phyloP scores from a whole-genome alignment of 2,888 invertebrate species.

The Conus canariensis region DNA sequence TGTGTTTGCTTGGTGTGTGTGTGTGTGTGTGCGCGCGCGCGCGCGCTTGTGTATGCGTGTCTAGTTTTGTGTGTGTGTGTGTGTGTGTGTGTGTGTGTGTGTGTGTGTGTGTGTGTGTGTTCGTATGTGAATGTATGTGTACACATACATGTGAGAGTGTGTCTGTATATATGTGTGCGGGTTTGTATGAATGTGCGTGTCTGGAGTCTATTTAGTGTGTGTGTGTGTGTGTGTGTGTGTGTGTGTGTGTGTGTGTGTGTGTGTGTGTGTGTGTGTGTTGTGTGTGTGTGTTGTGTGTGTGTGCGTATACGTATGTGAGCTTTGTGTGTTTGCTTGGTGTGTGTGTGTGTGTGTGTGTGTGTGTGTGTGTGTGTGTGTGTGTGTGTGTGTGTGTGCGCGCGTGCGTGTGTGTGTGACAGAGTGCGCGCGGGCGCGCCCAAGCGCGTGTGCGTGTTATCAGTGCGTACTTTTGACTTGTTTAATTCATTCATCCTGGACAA shows the following conservation, averaged over 20 bases:
- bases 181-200: too few species aligned
- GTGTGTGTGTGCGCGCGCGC: constrained; percentile 10
- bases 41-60: constrained; percentile 8
- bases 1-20: neutral
- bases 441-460: neutral
- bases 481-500: too few species aligned
- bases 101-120: constrained; percentile 15
- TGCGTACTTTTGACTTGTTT: too few species aligned
- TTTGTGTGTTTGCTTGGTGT: neutral
- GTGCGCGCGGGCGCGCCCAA: neutral
- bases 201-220: neutral
- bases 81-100: constrained; percentile 26
- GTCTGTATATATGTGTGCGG: neutral
- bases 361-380: constrained; percentile 7
- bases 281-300: constrained; percentile 28
- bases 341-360: constrained; percentile 24
- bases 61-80: constrained; percentile 8
- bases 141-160: neutral
- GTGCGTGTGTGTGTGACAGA: neutral
- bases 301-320: too few species aligned
- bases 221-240: too few species aligned
- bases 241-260: neutral
- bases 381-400: too few species aligned
- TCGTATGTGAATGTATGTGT: constrained; percentile 3
- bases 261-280: neutral